These are phyloP conservation scores for Oryzias woworae DNA, from an alignment of 2,113 vertebrate genomes.

Conservation along the genomic window DNA sequence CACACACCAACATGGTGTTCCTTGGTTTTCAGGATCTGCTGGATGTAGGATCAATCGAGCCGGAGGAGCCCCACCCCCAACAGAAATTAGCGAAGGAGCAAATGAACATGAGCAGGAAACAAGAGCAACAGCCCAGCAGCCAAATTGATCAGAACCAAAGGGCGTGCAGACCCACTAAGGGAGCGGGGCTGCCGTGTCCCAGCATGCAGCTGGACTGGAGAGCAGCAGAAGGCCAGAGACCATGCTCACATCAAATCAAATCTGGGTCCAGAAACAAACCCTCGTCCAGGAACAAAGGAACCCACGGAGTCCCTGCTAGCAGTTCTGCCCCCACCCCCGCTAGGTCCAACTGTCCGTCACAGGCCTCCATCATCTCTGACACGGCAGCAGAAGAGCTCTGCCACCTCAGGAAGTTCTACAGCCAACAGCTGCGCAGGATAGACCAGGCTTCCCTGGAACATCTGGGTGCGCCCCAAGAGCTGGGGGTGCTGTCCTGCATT, in stretches of 20 bases:
- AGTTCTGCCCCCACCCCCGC: not conserved
- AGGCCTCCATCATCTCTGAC: slow-evolving; percentile 73
- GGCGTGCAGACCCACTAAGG: not conserved
- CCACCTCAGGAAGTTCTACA: slow-evolving; percentile 67
- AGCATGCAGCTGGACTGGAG: slow-evolving; percentile 64
- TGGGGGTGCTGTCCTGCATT: slow-evolving; percentile 68
- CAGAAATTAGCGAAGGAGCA: slow-evolving; percentile 62
- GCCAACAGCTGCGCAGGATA: slow-evolving; percentile 69
- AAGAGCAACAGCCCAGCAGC: slow-evolving; percentile 5
- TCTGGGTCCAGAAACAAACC: slow-evolving; percentile 41
- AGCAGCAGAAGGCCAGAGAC: slow-evolving; percentile 5
- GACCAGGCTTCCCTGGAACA: slow-evolving; percentile 76
- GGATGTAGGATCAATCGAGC: slow-evolving; percentile 43
- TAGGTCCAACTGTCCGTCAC: slow-evolving; percentile 53
- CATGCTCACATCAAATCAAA: slow-evolving; percentile 15
- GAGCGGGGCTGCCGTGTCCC: slow-evolving; percentile 13
- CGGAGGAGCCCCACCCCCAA: slow-evolving; percentile 5
- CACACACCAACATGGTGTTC: slow-evolving; percentile 2
- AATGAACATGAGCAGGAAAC: slow-evolving; percentile 52
- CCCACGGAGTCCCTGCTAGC: fast-evolving
- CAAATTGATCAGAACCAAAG: slow-evolving; percentile 2
- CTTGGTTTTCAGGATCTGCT: not conserved
- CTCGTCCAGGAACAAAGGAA: slow-evolving; percentile 16
- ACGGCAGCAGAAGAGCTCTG: slow-evolving; percentile 71
- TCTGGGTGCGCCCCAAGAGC: slow-evolving; percentile 55